phyloP scores from a whole-genome alignment of 2,888 invertebrate species.

The Ophion ventricosus region DNA sequence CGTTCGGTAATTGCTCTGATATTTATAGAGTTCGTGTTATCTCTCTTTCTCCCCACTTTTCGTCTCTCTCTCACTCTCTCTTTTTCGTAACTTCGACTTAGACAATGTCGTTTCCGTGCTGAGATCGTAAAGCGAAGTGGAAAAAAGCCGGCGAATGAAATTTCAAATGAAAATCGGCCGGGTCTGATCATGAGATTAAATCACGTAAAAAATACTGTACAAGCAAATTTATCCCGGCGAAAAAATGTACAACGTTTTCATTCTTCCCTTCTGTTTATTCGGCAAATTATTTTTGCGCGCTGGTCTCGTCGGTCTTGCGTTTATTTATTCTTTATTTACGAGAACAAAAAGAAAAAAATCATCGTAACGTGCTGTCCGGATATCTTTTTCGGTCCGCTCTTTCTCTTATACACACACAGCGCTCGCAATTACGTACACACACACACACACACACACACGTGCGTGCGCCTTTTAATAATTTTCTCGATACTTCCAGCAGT shows the following conservation, averaged over 20 bases:
- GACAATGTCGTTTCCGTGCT: neutral
- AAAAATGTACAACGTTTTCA: constrained; percentile 72
- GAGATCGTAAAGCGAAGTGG: neutral
- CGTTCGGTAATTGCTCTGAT: constrained; percentile 2
- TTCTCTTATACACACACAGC: constrained; percentile 2
- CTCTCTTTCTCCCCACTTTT: neutral
- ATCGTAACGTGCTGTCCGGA: constrained; percentile 19
- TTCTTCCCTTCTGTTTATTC: constrained; percentile 21
- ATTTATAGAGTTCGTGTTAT: neutral
- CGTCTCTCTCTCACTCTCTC: constrained; percentile 3
- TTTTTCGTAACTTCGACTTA: neutral
- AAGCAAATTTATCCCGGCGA: constrained; percentile 75
- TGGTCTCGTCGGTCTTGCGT: constrained; percentile 38
- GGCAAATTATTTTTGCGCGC: constrained; percentile 43
- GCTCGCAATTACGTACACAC: neutral
- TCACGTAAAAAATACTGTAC: constrained; percentile 79
- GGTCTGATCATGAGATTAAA: constrained; percentile 71
- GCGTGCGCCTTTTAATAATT: neutral
- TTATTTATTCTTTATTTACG: constrained; percentile 24
- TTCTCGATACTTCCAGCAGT: constrained; percentile 16
- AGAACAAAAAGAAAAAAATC: constrained; percentile 14
- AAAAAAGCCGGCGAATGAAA: constrained; percentile 28
- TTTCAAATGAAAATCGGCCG: constrained; percentile 70
- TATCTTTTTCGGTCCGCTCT: neutral
- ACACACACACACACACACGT: neutral